Base-by-base conservation (phyloP, 1,140 invertebrate genomes). In the Drosophila auraria region DNA sequence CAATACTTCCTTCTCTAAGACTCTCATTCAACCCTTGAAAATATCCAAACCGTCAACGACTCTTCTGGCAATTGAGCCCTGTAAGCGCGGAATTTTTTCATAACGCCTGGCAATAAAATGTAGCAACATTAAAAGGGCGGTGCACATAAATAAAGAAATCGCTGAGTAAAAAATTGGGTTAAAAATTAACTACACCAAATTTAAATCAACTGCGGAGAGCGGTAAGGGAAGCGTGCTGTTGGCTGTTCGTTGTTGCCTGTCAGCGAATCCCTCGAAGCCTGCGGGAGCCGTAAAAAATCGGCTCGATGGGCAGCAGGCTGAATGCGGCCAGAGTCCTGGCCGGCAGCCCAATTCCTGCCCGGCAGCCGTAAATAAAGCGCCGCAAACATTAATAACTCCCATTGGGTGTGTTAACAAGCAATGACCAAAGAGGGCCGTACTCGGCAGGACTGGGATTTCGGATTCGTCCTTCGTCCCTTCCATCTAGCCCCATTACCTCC, bases 401-500 rank as follows among this genome's bases (percentile, higher is more conserved):
- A 82, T 90, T 89, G 84, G 84, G 84, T 89, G 84, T 89, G 84
- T 89, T 89, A 89, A 89, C 84, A 89, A 87, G 84, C 84, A 89
- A 89, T 89, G 84, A 90, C 84, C 84, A 90, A 90, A 84, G 65
- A 64, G 82, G 84, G 84, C 73, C 78, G 64, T 45, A 20, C 40
- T 53, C 61, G 49, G 33, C 53, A 42, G 47, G 42, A 23, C 84
- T 78, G 79, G 78, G 80, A 87, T 89, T 87, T 83, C 64, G 72
- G 57, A 71, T 80, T 58, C 73, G 69, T 70, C 75, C 62, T 65
- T 73, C 60, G 45, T 8, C 14, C 15, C 42, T 20, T 25, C 23
- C 36, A 25, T 25, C 54, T 25, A 57, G 17, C 12, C 38, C 17
- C 23, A 12, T 25, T 20, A 17, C 33, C 0, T 23, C 20, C 11